A percentile compares a stretch with the other conserved stretches of the same genome.
Conservation (phyloP, 2,113 vertebrate genomes). For the Beaufortia kweichowensis region DNA sequence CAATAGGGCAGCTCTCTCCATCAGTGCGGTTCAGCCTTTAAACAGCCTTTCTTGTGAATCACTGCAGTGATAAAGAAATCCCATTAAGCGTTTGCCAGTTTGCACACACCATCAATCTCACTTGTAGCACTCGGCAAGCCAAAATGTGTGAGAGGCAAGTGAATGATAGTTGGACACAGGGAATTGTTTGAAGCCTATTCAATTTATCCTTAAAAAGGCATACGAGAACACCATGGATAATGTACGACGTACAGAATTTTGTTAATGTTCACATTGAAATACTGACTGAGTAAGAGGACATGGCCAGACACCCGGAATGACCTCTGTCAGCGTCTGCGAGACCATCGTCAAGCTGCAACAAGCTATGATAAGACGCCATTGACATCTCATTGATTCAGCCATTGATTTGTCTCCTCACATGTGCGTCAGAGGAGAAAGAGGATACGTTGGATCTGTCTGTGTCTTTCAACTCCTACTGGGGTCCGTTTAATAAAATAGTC, state of each 20-base stretch:
- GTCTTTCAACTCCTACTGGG: background rate
- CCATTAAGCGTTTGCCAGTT: constrained; percentile 46
- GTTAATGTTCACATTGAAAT: too few species aligned
- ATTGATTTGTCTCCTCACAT: constrained; percentile 55
- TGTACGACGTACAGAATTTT: background rate
- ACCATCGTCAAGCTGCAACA: constrained; percentile 31
- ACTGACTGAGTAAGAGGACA: background rate
- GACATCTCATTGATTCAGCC: constrained; percentile 60
- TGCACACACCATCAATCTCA: constrained; percentile 40
- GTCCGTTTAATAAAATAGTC: background rate
- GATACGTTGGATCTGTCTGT: constrained; percentile 9
- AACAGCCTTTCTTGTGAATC: constrained; percentile 20
- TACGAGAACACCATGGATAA: background rate
- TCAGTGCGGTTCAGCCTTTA: constrained; percentile 14
- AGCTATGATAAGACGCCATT: constrained; percentile 58
- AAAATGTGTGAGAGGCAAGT: constrained; percentile 11
- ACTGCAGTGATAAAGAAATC: constrained; percentile 50
- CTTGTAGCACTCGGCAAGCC: constrained; percentile 1
- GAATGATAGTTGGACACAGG: background rate
- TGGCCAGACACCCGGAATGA: constrained; percentile 30
- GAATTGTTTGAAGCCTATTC: background rate
- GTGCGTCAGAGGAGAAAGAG: constrained; percentile 43
- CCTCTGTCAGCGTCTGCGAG: constrained; percentile 27
- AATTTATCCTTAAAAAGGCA: background rate
- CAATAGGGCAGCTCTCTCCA: constrained; percentile 28